Percentiles rank a stretch among this genome's conserved stretches.
phyloP scores from a whole-genome alignment of 2,888 invertebrate genomes.

The Hanleya hanleyi region DNA sequence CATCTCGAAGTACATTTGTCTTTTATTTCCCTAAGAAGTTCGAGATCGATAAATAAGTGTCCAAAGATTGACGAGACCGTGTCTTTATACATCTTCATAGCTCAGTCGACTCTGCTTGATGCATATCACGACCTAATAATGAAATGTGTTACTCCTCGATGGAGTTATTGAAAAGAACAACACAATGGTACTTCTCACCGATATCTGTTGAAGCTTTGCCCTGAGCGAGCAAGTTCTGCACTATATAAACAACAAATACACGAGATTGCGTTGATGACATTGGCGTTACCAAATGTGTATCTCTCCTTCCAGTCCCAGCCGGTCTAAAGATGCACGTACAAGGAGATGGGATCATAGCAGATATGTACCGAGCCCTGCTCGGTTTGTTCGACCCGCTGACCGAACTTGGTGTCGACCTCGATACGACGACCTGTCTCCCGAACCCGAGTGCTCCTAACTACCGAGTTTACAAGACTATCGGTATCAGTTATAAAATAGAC shows the following conservation, averaged over 20 bases:
- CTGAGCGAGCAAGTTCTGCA: too few species aligned
- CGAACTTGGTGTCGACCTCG: conserved; percentile 74
- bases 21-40: too few species aligned
- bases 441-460: conserved; percentile 78
- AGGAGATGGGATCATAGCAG: conserved; percentile 81
- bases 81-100: too few species aligned
- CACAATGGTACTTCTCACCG: neutral
- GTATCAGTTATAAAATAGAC: conserved; percentile 37
- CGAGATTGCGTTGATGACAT: neutral
- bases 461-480: conserved; percentile 63
- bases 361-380: conserved; percentile 76
- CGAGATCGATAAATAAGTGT: too few species aligned
- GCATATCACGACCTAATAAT: too few species aligned
- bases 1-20: too few species aligned
- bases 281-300: too few species aligned
- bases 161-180: too few species aligned
- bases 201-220: too few species aligned
- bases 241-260: neutral
- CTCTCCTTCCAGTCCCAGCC: conserved; percentile 59
- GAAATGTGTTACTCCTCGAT: too few species aligned
- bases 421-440: conserved; percentile 83
- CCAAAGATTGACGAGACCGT: too few species aligned
- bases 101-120: too few species aligned
- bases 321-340: conserved; percentile 77
- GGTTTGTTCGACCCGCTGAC: conserved; percentile 76